Evolutionary conservation across 2,797 vertebrate species (phyloP).

Genomic region (Pachyuromys duprasi): DNA sequence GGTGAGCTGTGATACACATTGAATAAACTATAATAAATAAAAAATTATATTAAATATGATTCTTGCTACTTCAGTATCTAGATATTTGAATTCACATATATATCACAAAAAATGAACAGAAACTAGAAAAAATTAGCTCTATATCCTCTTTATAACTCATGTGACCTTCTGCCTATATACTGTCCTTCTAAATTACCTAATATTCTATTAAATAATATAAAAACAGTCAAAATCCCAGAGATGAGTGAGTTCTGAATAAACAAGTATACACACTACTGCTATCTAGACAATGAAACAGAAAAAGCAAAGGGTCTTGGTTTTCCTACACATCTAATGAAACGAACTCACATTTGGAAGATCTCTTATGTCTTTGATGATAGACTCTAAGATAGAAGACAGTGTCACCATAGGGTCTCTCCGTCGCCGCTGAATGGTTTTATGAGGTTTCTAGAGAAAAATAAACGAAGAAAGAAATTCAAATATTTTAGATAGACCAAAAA

Average conservation of each 20-base stretch:
- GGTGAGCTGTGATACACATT: no score
- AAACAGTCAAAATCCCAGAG: background rate
- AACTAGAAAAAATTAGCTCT: background rate
- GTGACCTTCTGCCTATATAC: background rate
- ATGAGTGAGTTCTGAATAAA: constrained; percentile 5
- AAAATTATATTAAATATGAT: background rate
- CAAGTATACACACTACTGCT: background rate
- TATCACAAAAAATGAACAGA: background rate
- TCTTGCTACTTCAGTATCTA: background rate
- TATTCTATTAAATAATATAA: constrained; percentile 41
- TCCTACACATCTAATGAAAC: constrained; percentile 28
- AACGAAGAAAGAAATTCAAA: constrained; percentile 51
- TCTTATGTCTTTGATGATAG: constrained; percentile 98
- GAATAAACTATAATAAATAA: no score
- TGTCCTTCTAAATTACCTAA: background rate
- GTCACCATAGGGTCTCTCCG: constrained; percentile 99
- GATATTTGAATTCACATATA: background rate
- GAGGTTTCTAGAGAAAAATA: constrained; percentile 91
- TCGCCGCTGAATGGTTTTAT: constrained; percentile 98
- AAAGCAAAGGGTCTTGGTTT: constrained; percentile 43
- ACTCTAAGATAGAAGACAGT: constrained; percentile 96
- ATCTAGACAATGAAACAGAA: constrained; percentile 35
- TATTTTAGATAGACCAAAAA: background rate
- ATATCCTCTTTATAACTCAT: background rate
- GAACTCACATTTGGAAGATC: constrained; percentile 95